A percentile compares a stretch with the other conserved stretches of the same genome.
Evolutionary conservation across 2,888 invertebrate species (phyloP).

Genomic region (Volucella bombylans): DNA sequence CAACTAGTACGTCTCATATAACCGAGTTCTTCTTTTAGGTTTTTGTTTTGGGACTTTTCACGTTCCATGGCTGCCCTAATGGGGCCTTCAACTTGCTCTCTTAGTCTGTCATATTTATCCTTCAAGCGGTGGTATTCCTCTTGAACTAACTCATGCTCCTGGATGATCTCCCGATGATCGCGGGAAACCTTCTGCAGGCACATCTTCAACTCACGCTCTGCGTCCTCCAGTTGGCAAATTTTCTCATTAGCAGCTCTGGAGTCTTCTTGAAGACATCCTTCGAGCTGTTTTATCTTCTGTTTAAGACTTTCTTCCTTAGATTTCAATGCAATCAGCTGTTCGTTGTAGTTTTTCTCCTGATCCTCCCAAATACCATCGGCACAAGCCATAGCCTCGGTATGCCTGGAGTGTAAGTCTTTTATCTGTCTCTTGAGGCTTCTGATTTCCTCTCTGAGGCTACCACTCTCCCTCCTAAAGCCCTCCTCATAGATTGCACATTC

Average conservation of each 20-base stretch:
- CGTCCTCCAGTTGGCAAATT: constrained; percentile 85
- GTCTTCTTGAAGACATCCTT: constrained; percentile 84
- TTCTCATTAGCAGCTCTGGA: constrained; percentile 84
- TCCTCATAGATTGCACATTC: constrained; percentile 24
- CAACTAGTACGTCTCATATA: constrained; percentile 83
- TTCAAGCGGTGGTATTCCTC: constrained; percentile 83
- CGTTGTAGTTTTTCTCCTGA: constrained; percentile 86
- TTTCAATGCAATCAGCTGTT: constrained; percentile 84
- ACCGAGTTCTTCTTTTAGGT: constrained; percentile 83
- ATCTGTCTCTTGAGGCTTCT: constrained; percentile 80
- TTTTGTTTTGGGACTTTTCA: constrained; percentile 78
- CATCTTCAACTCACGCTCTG: constrained; percentile 84
- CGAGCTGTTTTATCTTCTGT: constrained; percentile 84
- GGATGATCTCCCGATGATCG: constrained; percentile 83
- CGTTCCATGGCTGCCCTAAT: constrained; percentile 78
- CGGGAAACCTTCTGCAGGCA: constrained; percentile 84
- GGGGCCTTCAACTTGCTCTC: constrained; percentile 82
- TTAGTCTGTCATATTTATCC: constrained; percentile 84
- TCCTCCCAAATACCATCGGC: constrained; percentile 89
- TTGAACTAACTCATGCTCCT: constrained; percentile 83
- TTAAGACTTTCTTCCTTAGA: constrained; percentile 83
- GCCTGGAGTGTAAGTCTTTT: constrained; percentile 86
- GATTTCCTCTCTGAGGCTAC: constrained; percentile 79
- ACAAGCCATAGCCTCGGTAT: constrained; percentile 88
- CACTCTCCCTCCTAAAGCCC: constrained; percentile 72